Percentiles rank a stretch among this genome's conserved stretches.
Evolutionary conservation across 2,113 vertebrate genomes (phyloP).

Genomic region (Hemiscyllium ocellatum): DNA sequence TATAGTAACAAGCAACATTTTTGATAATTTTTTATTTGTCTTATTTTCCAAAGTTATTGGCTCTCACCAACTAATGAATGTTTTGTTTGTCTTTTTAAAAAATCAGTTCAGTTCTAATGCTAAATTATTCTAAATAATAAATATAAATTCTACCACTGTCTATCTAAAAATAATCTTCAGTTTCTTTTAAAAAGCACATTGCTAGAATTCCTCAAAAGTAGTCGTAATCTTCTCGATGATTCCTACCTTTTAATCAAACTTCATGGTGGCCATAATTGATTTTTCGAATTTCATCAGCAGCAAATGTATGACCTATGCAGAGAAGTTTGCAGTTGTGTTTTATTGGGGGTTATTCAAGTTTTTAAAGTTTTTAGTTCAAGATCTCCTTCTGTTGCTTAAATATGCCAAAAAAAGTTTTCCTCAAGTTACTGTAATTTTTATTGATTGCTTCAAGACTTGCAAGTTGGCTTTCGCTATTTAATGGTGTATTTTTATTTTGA

Average conservation of each 20-base stretch:
- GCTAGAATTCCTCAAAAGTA: neutral
- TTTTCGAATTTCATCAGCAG: neutral
- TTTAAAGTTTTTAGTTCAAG: neutral
- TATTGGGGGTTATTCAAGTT: neutral
- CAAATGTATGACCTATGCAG: neutral
- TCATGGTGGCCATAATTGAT: neutral
- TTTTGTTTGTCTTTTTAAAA: neutral
- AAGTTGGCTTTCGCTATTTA: neutral
- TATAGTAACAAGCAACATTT: neutral
- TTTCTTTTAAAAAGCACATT: neutral
- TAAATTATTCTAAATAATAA: neutral
- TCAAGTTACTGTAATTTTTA: neutral
- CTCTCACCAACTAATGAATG: neutral
- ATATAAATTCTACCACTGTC: neutral
- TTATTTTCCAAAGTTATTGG: neutral
- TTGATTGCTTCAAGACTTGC: neutral
- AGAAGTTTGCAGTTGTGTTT: neutral
- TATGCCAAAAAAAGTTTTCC: neutral
- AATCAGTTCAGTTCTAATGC: neutral
- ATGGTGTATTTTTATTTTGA: neutral
- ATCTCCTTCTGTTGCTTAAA: neutral
- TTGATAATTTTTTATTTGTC: neutral
- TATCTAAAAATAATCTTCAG: neutral
- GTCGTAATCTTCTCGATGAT: neutral
- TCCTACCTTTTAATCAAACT: neutral